Evolutionary conservation across 2,888 invertebrate species (phyloP), one percentile per base, ranked within the genome.

Genomic region (Chydorus sphaericus): DNA sequence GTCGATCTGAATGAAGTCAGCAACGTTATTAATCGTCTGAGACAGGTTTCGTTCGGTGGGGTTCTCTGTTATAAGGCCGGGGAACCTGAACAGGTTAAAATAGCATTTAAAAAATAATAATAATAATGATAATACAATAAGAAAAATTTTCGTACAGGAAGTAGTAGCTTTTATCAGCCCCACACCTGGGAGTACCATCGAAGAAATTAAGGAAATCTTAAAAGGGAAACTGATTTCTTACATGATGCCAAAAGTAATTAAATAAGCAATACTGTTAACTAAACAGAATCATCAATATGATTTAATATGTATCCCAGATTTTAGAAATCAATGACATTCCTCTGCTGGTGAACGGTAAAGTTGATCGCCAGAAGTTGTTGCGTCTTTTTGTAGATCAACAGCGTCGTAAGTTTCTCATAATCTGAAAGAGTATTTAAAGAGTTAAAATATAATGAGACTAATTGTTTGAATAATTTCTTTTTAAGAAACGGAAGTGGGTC

Each of bases 1-100:
- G 86, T 92, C 0, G 89, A 91, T 66, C 72, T 90, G 50, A 77
- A 80, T 2, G 91, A 92, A 72, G 82, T 92, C 1, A 89, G 91
- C 64, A 79, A 79, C 59, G 82, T 81, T 29, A 49, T 49, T 18
- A 16, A 49, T 8, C 14, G 29, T 20, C 16, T 44, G 10, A 28
- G 29, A n/a, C n/a, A 18, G 16, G 49, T 30, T 8, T 49, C 29
- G 14, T 10, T 29, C 3, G 16, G 29, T 14, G 49, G 18, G 10
- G 49, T 49, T 4, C 49, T 49, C 5, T 87, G 87, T 67, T 84
- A 88, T 66, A 82, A 82, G 54, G 75, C 85, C 6, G 85, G 84
- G 0, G 78, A 81, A 62, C 62, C 70, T 14, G 71, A 73, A 33
- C 74, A 75, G 68, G 75, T 74, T 65, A 11, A 20, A 23, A 8